Evolutionary conservation across 2,797 vertebrate species (phyloP).

Genomic region (Vireo griseus): DNA sequence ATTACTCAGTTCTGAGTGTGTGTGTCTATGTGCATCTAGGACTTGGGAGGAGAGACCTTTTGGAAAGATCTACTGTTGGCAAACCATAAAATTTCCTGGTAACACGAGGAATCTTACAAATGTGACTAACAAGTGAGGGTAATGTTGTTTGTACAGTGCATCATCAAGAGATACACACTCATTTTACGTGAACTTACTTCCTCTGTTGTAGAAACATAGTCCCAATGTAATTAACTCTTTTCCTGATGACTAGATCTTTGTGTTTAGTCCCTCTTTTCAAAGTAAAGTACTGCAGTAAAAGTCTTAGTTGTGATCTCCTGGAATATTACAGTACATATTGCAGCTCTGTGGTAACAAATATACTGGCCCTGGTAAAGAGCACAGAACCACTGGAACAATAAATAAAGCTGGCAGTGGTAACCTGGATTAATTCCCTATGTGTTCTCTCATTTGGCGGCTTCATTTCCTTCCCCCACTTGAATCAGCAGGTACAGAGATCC

Average conservation of each 20-base stretch:
- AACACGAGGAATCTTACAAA: not conserved
- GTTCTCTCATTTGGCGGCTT: not conserved
- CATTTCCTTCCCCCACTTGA: not conserved
- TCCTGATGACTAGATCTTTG: not conserved
- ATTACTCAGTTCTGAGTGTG: conserved; percentile 30
- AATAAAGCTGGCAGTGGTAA: not conserved
- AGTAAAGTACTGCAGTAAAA: not conserved
- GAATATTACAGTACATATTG: not conserved
- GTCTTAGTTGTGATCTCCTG: not conserved
- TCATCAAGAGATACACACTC: conserved; percentile 7
- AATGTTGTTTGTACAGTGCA: not conserved
- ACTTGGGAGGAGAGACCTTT: not conserved
- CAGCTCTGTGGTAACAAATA: not conserved
- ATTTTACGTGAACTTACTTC: not conserved
- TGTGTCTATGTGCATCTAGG: fast-evolving
- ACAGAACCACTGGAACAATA: not conserved
- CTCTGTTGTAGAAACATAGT: not conserved
- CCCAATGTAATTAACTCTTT: not conserved
- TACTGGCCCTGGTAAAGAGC: not conserved
- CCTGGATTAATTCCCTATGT: fast-evolving
- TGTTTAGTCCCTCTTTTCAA: not conserved
- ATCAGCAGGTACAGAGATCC: not conserved
- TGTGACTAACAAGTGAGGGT: conserved; percentile 48
- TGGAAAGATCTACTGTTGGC: conserved; percentile 6
- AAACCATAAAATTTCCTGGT: conserved; percentile 4